Evolutionary conservation across 2,113 vertebrate species (phyloP).

Genomic region (Piprites chloris): DNA sequence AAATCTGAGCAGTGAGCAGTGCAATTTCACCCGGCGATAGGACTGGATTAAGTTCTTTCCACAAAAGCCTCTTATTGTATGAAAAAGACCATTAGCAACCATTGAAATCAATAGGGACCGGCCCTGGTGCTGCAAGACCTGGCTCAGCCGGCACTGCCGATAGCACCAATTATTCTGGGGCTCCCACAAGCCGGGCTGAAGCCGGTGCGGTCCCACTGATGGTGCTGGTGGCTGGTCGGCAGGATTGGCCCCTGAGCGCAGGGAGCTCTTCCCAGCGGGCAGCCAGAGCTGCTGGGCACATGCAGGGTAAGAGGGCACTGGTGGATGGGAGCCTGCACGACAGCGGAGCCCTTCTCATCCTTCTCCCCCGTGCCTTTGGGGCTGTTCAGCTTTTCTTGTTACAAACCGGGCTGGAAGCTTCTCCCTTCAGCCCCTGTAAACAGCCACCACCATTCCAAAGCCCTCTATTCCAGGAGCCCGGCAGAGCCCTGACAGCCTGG

Average conservation of each 20-base stretch:
- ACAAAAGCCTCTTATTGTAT: constrained; percentile 63
- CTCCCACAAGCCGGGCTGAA: background rate
- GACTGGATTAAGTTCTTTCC: constrained; percentile 59
- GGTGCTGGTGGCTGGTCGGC: background rate
- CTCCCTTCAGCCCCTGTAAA: background rate
- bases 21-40: background rate
- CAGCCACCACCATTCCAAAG: background rate
- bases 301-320: background rate
- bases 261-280: background rate
- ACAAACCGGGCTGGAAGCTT: background rate
- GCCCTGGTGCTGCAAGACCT: background rate
- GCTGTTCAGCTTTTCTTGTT: background rate
- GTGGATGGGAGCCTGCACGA: background rate
- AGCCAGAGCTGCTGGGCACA: background rate
- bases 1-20: background rate
- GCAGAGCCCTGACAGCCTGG: too few species aligned
- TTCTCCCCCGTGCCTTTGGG: accelerated
- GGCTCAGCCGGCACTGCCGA: background rate
- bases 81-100: constrained; percentile 41
- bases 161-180: background rate
- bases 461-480: background rate
- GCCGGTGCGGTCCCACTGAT: background rate
- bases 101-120: constrained; percentile 38
- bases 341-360: background rate
- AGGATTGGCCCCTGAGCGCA: accelerated